These are phyloP conservation scores for Choreutis nemorana DNA, from an alignment of 2,888 invertebrate genomes.

Conservation along the genomic window DNA sequence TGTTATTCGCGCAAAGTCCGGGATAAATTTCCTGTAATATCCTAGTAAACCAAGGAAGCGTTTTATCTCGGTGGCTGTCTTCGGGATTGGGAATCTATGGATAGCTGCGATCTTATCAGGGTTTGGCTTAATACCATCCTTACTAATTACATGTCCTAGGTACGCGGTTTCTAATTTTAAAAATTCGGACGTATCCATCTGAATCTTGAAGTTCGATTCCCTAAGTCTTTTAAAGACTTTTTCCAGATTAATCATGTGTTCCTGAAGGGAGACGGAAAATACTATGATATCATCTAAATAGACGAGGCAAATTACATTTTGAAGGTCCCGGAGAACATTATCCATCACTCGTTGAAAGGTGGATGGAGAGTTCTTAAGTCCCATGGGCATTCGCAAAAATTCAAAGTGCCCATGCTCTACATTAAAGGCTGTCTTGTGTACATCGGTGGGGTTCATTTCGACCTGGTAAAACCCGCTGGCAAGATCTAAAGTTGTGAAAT, in stretches of 20 bases:
- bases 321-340: constrained; percentile 16
- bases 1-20: constrained; percentile 15
- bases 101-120: constrained; percentile 17
- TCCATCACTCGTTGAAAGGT: constrained; percentile 15
- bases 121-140: constrained; percentile 17
- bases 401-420: constrained; percentile 13
- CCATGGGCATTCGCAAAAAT: constrained; percentile 13
- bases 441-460: constrained; percentile 11
- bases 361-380: constrained; percentile 10
- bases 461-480: constrained; percentile 13
- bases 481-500: constrained; percentile 13
- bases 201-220: constrained; percentile 16
- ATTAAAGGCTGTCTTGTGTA: constrained; percentile 6
- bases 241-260: too few species aligned
- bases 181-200: constrained; percentile 17
- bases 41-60: constrained; percentile 17
- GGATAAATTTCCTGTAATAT: too few species aligned
- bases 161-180: constrained; percentile 15
- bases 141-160: constrained; percentile 15
- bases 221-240: constrained; percentile 8
- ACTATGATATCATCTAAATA: constrained; percentile 23
- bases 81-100: constrained; percentile 14
- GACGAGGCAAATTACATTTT: constrained; percentile 13
- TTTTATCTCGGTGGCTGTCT: constrained; percentile 16
- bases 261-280: constrained; percentile 15